phyloP scores from a whole-genome alignment of 2,113 vertebrate species.

The Antechinus stuartii region DNA sequence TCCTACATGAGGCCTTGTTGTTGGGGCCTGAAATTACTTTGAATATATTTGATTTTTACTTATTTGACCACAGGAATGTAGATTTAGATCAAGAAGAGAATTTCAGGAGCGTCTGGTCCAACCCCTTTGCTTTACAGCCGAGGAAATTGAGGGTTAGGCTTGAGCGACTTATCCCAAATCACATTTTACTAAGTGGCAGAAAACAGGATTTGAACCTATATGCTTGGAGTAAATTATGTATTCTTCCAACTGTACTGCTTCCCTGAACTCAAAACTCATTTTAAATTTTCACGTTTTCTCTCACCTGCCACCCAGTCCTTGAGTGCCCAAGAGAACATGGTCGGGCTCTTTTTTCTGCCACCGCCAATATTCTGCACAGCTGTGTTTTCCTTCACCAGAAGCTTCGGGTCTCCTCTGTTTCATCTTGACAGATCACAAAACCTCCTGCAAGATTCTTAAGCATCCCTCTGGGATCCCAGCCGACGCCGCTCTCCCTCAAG shows the following conservation, averaged over 20 bases:
- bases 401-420: no score
- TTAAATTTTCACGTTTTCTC: not conserved
- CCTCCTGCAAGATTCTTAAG: no score
- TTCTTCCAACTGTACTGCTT: no score
- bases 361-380: no score
- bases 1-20: not conserved
- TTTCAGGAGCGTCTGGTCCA: not conserved
- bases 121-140: not conserved
- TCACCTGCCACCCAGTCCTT: not conserved
- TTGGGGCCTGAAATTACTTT: no score
- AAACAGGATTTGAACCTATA: not conserved
- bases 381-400: no score
- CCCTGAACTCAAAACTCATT: no score
- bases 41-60: not conserved
- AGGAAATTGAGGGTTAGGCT: not conserved
- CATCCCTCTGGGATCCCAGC: not conserved
- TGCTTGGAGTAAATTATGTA: not conserved
- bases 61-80: not conserved
- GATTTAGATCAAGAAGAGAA: not conserved
- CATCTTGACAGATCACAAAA: no score
- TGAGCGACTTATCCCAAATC: not conserved
- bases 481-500: not conserved
- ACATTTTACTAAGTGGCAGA: no score
- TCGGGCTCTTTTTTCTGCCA: not conserved
- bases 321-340: no score